These are phyloP conservation scores for Pteronotus mesoamericanus DNA, from an alignment of 2,797 vertebrate genomes.

Conservation along the genomic window DNA sequence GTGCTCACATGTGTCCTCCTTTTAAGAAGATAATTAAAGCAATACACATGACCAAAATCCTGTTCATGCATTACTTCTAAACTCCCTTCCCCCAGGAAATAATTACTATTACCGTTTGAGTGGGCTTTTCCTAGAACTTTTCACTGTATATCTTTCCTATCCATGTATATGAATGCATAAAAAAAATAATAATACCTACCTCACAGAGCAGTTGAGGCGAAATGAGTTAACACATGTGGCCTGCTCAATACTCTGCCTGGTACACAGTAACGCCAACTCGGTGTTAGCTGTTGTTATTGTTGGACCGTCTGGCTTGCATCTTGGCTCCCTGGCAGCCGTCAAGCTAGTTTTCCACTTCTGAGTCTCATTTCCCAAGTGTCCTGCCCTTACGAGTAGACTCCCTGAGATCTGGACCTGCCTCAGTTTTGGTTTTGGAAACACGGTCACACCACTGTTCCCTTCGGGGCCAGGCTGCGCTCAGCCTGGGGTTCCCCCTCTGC, in stretches of 20 bases:
- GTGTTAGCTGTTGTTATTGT: background rate
- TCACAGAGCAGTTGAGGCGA: background rate
- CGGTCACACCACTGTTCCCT: background rate
- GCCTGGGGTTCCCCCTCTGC: background rate
- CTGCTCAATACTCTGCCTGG: background rate
- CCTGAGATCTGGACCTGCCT: background rate
- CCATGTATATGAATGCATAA: background rate
- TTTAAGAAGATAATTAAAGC: background rate
- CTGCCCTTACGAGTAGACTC: background rate
- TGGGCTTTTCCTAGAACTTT: background rate
- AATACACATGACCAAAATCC: background rate
- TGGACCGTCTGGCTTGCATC: background rate
- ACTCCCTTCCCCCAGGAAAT: background rate
- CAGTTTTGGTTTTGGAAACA: background rate
- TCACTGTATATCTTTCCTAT: background rate
- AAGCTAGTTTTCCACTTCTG: background rate
- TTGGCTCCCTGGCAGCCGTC: background rate
- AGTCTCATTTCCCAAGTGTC: background rate
- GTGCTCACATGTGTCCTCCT: background rate
- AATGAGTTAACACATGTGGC: background rate
- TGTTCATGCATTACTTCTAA: background rate
- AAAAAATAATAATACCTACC: background rate
- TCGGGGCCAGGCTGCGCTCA: no score
- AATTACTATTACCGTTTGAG: background rate
- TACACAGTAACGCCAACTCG: background rate